Evolutionary conservation across 2,888 invertebrate species (phyloP).

Genomic region (Stenchaetothrips biformis): DNA sequence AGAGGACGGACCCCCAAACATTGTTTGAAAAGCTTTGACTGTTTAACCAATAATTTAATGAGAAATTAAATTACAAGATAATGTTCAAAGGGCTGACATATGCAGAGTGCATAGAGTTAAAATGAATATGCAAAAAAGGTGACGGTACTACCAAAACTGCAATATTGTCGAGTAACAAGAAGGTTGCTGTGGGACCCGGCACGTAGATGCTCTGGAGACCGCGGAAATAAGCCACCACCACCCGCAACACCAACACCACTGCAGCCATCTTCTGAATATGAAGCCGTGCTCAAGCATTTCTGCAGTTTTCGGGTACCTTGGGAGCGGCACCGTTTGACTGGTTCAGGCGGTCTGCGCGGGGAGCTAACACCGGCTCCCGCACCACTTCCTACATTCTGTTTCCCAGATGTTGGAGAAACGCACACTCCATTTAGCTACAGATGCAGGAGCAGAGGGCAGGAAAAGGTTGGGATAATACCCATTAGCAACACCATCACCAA

Average conservation of each 20-base stretch:
- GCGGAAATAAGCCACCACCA: conserved; percentile 43
- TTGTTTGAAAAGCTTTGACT: too few relatives aligned
- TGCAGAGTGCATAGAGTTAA: too few relatives aligned
- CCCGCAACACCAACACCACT: conserved; percentile 45
- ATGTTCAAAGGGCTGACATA: too few relatives aligned
- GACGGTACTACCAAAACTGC: conserved; percentile 92
- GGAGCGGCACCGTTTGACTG: conserved; percentile 80
- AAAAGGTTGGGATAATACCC: not conserved
- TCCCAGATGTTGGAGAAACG: conserved; percentile 58
- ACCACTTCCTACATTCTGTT: conserved; percentile 40
- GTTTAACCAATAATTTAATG: too few relatives aligned
- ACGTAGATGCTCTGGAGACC: conserved; percentile 47
- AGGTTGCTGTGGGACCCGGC: conserved; percentile 52
- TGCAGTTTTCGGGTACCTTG: conserved; percentile 93
- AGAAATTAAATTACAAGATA: too few relatives aligned
- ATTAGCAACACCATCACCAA: conserved; percentile 13
- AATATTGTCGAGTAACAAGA: conserved; percentile 84
- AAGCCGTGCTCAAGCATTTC: conserved; percentile 86
- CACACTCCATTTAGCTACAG: conserved; percentile 74
- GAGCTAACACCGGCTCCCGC: conserved; percentile 35
- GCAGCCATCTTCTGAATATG: conserved; percentile 64
- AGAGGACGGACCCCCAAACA: too few relatives aligned
- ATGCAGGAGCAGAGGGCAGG: conserved; percentile 37
- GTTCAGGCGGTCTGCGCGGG: conserved; percentile 48
- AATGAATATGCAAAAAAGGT: conserved; percentile 45